These are phyloP conservation scores for Heterochromis multidens DNA, from an alignment of 2,113 vertebrate species.

Conservation along the genomic window DNA sequence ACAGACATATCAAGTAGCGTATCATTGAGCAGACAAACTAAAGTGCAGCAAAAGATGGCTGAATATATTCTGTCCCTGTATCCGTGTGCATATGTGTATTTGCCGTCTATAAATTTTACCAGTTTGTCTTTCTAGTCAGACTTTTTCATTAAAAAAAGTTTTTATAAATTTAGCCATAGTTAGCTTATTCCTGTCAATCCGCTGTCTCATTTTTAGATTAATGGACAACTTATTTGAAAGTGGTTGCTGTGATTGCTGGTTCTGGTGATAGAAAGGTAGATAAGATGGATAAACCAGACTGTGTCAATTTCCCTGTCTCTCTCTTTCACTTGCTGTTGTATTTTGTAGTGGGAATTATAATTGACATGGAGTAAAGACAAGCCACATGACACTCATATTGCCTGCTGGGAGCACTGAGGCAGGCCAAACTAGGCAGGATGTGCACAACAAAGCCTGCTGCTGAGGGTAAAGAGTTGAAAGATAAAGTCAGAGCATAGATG, in stretches of 20 bases:
- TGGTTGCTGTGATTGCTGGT: not conserved
- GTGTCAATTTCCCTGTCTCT: not conserved
- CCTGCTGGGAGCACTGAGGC: not conserved
- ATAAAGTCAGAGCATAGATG: not conserved
- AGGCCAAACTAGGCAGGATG: not conserved
- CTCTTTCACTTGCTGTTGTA: not conserved
- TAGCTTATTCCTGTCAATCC: not conserved
- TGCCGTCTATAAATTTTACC: not conserved
- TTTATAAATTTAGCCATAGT: not conserved
- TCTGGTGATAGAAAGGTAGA: not conserved
- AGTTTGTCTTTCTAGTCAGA: not conserved
- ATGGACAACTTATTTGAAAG: not conserved
- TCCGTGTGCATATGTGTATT: not conserved
- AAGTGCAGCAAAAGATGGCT: not conserved
- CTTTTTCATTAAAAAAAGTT: not conserved
- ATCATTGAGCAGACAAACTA: not conserved
- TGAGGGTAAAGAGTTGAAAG: not conserved
- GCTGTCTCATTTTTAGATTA: not conserved
- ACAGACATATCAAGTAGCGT: not conserved
- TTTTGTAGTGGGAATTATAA: constrained; percentile 10
- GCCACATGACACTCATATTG: constrained; percentile 1
- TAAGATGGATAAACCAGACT: constrained; percentile 3
- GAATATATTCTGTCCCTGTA: not conserved
- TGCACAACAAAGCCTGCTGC: not conserved
- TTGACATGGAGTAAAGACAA: constrained; percentile 19